Percentiles rank a stretch among this genome's conserved stretches.
Evolutionary conservation across 2,797 vertebrate species (phyloP).

Genomic region (Chiloscyllium punctatum): DNA sequence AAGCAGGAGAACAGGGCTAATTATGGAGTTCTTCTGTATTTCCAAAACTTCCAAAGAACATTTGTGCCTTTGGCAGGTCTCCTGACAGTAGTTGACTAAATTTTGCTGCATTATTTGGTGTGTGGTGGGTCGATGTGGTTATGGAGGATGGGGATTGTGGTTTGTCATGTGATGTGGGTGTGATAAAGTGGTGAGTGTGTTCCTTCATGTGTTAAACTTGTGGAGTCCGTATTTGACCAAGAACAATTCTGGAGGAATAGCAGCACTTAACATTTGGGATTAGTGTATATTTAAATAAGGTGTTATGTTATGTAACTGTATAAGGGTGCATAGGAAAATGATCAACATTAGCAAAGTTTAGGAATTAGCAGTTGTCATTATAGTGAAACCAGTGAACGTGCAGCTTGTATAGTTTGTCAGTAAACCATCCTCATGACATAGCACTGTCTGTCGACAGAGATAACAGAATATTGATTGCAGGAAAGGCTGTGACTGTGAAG

Average conservation of each 20-base stretch:
- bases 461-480: conserved; percentile 16
- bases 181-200: not conserved
- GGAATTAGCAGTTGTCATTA: not conserved
- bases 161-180: not conserved
- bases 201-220: not conserved
- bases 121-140: not conserved
- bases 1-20: not conserved
- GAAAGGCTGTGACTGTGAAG: not conserved
- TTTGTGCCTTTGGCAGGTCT: not conserved
- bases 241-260: not conserved
- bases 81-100: not conserved
- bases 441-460: not conserved
- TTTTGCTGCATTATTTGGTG: not conserved
- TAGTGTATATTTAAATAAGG: not conserved
- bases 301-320: not conserved
- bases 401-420: not conserved
- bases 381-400: not conserved
- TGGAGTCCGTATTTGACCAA: not conserved
- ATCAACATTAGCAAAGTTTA: not conserved
- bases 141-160: not conserved
- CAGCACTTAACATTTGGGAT: not conserved
- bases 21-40: not conserved
- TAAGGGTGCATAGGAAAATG: not conserved
- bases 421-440: not conserved
- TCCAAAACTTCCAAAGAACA: not conserved